phyloP scores from a whole-genome alignment of 2,113 vertebrate species.

The Nicator chloris region DNA sequence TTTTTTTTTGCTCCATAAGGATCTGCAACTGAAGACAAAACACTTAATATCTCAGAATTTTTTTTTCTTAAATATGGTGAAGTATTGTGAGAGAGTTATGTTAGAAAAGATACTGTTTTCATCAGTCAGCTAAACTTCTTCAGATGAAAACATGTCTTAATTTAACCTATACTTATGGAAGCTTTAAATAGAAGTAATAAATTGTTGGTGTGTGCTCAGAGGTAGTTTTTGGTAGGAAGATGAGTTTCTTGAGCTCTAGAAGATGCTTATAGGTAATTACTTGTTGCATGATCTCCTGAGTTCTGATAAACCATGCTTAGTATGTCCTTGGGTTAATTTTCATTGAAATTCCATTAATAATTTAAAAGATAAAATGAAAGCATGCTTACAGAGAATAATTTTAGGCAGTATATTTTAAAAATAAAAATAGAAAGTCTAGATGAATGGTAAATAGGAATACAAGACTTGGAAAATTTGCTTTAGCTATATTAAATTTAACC shows the following conservation, averaged over 20 bases:
- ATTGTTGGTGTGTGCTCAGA: neutral
- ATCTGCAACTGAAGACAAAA: neutral
- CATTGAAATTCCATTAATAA: neutral
- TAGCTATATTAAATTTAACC: neutral
- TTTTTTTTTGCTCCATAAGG: fast-evolving
- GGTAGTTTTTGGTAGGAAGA: neutral
- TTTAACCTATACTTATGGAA: neutral
- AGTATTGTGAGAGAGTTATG: neutral
- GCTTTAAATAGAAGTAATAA: neutral
- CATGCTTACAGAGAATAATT: neutral
- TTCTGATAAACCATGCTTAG: neutral
- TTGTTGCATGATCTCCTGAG: neutral
- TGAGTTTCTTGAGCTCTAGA: neutral
- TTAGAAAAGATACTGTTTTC: neutral
- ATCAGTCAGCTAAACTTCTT: neutral
- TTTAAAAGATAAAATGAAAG: neutral
- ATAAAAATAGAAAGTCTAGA: neutral
- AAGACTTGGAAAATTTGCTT: neutral
- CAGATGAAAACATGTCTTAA: neutral
- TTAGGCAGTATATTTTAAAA: neutral
- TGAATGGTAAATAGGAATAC: neutral
- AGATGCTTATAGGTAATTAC: neutral
- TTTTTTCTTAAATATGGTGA: neutral
- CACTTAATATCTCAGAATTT: neutral
- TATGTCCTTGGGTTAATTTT: neutral